Conservation (phyloP, 2,888 invertebrate species). For the Agrotis segetum region DNA sequence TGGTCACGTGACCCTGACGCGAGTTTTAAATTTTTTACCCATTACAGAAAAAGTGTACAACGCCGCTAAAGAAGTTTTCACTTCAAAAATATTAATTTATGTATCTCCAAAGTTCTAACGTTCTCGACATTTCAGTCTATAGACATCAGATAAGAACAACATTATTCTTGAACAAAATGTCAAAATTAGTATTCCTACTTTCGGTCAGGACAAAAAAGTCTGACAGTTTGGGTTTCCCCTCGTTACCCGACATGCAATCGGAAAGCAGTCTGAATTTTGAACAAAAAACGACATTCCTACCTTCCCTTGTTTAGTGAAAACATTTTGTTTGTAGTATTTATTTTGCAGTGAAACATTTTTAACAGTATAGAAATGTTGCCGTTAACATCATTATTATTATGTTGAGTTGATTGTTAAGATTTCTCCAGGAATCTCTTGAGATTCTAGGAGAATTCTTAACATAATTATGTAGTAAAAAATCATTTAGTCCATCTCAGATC, state of each 20-base stretch:
- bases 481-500: too few relatives aligned
- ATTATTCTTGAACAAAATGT: slow-evolving; percentile 50
- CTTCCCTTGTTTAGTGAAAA: not conserved
- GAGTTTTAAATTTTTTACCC: too few relatives aligned
- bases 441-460: not conserved
- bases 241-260: slow-evolving; percentile 54
- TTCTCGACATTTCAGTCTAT: slow-evolving; percentile 3
- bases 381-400: too few relatives aligned
- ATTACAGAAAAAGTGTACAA: too few relatives aligned
- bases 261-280: slow-evolving; percentile 11
- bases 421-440: too few relatives aligned
- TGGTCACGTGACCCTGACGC: too few relatives aligned
- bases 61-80: too few relatives aligned
- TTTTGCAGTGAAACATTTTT: not conserved
- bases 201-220: slow-evolving; percentile 52
- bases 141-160: slow-evolving; percentile 30
- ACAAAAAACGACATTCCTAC: slow-evolving; percentile 19
- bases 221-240: slow-evolving; percentile 38
- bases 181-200: slow-evolving; percentile 56
- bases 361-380: not conserved
- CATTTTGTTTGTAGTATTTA: slow-evolving; percentile 13
- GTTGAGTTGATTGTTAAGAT: too few relatives aligned
- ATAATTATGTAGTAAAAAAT: not conserved
- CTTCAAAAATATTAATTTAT: slow-evolving; percentile 22
- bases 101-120: not conserved